Evolutionary conservation across 2,113 vertebrate species (phyloP).

Genomic region (Brienomyrus brachyistius): DNA sequence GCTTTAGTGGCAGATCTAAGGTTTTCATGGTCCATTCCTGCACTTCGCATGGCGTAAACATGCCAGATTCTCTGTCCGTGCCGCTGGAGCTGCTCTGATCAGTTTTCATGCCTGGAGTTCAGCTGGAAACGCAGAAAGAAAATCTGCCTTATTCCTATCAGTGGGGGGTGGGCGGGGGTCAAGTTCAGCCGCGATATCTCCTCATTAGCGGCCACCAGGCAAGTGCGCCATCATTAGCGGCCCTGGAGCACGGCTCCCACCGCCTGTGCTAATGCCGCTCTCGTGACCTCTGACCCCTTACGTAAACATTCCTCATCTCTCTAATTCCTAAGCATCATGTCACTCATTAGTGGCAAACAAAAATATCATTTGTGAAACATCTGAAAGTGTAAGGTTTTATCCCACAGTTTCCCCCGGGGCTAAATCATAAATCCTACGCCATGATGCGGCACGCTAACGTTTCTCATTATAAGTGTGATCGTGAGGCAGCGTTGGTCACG

Average conservation of each 20-base stretch:
- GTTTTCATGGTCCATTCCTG: neutral
- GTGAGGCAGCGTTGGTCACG: neutral
- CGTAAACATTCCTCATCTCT: slow-evolving; percentile 49
- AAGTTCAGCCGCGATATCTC: slow-evolving; percentile 7
- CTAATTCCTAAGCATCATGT: slow-evolving; percentile 25
- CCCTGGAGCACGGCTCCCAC: slow-evolving; percentile 26
- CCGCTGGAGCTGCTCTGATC: neutral
- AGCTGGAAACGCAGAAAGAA: neutral
- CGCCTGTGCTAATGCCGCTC: slow-evolving; percentile 14
- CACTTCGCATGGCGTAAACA: neutral
- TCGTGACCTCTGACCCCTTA: slow-evolving; percentile 41
- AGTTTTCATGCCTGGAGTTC: neutral
- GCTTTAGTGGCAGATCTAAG: neutral
- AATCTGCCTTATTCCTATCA: neutral
- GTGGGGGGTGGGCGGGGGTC: neutral
- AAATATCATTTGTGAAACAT: neutral
- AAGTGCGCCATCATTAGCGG: slow-evolving; percentile 28
- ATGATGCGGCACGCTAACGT: neutral
- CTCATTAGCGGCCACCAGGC: slow-evolving; percentile 52
- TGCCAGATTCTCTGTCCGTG: neutral
- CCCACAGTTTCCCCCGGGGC: neutral
- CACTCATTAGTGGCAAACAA: neutral
- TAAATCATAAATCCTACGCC: neutral
- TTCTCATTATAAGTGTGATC: neutral
- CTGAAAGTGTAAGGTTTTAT: neutral